A percentile compares a stretch with the other conserved stretches of the same genome.
Conservation (phyloP, 2,113 vertebrate genomes). For the Paedocypris sp. region DNA sequence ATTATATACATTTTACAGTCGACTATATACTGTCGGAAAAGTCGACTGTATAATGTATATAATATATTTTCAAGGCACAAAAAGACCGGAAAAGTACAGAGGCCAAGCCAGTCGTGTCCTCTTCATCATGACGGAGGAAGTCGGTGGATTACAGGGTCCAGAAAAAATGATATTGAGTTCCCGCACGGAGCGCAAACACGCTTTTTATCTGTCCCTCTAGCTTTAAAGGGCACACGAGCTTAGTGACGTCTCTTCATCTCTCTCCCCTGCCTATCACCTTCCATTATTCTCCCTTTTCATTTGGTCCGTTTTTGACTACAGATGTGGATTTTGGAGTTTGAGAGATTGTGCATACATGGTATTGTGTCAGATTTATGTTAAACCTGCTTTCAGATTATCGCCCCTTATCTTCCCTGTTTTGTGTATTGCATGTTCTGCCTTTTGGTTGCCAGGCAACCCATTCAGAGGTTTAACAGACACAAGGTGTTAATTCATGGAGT, state of each 20-base stretch:
- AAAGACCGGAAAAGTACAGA: too few relatives aligned
- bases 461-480: slow-evolving; percentile 12
- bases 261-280: background rate
- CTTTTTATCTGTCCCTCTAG: background rate
- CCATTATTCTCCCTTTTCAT: background rate
- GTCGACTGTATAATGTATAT: too few relatives aligned
- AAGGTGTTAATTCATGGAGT: background rate
- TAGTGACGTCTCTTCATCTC: slow-evolving; percentile 12
- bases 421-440: slow-evolving; percentile 9
- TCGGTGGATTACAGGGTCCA: background rate
- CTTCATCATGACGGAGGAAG: background rate
- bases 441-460: slow-evolving; percentile 20
- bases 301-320: background rate
- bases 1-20: too few relatives aligned
- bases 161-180: background rate
- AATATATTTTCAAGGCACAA: too few relatives aligned
- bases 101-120: background rate
- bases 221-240: slow-evolving; percentile 22
- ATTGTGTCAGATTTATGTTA: background rate
- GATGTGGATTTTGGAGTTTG: background rate
- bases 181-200: background rate
- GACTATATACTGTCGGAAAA: too few relatives aligned
- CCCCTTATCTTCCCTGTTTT: slow-evolving; percentile 12
- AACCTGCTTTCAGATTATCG: background rate
- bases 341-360: background rate